Base-by-base conservation (phyloP, 1,140 invertebrate species). In the Pogonomyrmex californicus region DNA sequence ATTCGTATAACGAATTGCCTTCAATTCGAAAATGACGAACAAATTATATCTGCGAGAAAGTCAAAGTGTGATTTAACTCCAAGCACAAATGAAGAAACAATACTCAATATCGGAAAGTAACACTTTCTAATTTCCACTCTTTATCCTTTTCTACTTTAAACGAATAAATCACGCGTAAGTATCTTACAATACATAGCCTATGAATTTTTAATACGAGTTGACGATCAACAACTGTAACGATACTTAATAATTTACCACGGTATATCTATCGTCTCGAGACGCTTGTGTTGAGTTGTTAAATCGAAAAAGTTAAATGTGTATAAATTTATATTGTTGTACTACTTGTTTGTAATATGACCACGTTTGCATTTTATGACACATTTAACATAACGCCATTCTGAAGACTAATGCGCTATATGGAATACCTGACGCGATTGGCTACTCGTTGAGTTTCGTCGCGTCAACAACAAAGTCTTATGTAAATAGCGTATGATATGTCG, bases 141-240 rank as follows among this genome's bases (percentile, higher is more conserved):
- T 17, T 4, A 65, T 65, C 63, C 7, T 36, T 47, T 44, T 30
- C 23, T 23, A 7, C 0, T 30, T 30, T n/a, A 23, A 10, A 41
- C 4, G 63, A 62, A 66, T 66, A 41, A 66, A 66, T 66, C 63
- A 38, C 9, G n/a, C 63, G 38, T 23, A 62, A 60, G 12, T 6
- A n/a, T 6, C 54, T 60, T 33, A 33, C 30, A 2, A 0, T 4
- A 30, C 4, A 9, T 33, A 23, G 4, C 38, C 23, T 66, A 66
- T 14, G 36, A 44, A n/a, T 12, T 4, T 44, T 66, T 44, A 41
- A 62, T 36, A 62, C 23, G 2, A 12, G 2, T 1, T 62, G 3
- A 10, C 23, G 23, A 62, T 62, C 10, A 23, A 23, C 3, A 9
- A 60, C 30, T 30, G 9, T 30, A 60, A 60, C 23, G 23, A 30